Evolutionary conservation across 2,888 invertebrate genomes (phyloP).

Genomic region (Stenchaetothrips biformis): DNA sequence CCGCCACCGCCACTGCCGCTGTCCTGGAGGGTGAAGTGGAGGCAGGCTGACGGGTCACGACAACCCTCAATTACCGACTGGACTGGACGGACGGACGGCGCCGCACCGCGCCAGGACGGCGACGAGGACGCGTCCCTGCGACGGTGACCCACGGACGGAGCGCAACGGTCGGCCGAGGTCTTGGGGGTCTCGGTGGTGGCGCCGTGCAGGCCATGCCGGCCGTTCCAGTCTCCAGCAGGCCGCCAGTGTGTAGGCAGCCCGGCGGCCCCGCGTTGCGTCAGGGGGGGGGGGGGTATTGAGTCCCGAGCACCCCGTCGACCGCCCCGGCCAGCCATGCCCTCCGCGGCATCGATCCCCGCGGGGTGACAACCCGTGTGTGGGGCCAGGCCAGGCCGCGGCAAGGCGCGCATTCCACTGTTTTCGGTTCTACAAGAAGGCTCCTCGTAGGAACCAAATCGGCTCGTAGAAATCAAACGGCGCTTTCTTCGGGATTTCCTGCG

Average conservation of each 20-base stretch:
- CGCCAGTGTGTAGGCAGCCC: not conserved
- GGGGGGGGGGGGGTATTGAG: not conserved
- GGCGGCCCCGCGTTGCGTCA: not conserved
- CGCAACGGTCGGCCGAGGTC: not conserved
- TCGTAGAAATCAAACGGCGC: too few relatives aligned
- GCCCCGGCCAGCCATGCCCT: not conserved
- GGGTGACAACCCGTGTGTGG: not conserved
- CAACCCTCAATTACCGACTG: constrained; percentile 14
- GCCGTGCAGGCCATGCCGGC: not conserved
- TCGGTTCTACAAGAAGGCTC: too few relatives aligned
- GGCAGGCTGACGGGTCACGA: constrained; percentile 11
- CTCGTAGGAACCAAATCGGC: too few relatives aligned
- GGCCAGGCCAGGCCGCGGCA: not conserved
- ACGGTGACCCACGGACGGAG: too few relatives aligned
- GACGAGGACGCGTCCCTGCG: too few relatives aligned
- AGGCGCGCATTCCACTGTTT: not conserved
- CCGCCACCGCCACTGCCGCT: not conserved
- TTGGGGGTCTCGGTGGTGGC: not conserved
- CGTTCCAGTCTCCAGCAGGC: not conserved
- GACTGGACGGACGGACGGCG: not conserved
- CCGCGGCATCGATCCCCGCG: not conserved
- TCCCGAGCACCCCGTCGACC: not conserved
- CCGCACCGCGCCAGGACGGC: too few relatives aligned
- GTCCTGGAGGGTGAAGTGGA: not conserved
- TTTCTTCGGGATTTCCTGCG: too few relatives aligned